These are phyloP conservation scores for Cercopithecus diana DNA, from an alignment of 2,797 vertebrate genomes.

Conservation along the genomic window DNA sequence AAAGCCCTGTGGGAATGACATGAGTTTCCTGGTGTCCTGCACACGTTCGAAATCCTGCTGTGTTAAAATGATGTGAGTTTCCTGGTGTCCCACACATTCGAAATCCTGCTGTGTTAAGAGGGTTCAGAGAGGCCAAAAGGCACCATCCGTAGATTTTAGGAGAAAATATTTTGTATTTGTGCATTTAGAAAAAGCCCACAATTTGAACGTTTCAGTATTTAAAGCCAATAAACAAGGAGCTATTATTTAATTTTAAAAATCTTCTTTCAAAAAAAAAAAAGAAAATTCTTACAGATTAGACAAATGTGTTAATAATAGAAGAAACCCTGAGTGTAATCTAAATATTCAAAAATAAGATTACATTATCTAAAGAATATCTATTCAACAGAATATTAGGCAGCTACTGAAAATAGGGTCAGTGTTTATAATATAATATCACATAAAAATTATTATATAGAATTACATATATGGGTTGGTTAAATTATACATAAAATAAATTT, in stretches of 20 bases:
- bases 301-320: too few relatives aligned
- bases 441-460: too few relatives aligned
- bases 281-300: too few relatives aligned
- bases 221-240: neutral
- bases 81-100: neutral
- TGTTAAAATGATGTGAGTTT: neutral
- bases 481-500: too few relatives aligned
- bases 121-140: neutral
- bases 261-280: neutral
- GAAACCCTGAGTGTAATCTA: too few relatives aligned
- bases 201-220: neutral
- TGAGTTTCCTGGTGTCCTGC: neutral
- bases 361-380: too few relatives aligned
- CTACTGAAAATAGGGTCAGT: too few relatives aligned
- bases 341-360: too few relatives aligned
- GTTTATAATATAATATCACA: too few relatives aligned
- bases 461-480: too few relatives aligned
- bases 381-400: too few relatives aligned
- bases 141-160: neutral
- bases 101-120: neutral
- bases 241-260: neutral
- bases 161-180: conserved; percentile 21
- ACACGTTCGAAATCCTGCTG: neutral
- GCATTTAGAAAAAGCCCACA: neutral
- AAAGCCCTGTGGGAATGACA: neutral